Evolutionary conservation across 2,797 vertebrate genomes (phyloP), one percentile per base, ranked within the genome.

Genomic region (Malurus leucopterus): DNA sequence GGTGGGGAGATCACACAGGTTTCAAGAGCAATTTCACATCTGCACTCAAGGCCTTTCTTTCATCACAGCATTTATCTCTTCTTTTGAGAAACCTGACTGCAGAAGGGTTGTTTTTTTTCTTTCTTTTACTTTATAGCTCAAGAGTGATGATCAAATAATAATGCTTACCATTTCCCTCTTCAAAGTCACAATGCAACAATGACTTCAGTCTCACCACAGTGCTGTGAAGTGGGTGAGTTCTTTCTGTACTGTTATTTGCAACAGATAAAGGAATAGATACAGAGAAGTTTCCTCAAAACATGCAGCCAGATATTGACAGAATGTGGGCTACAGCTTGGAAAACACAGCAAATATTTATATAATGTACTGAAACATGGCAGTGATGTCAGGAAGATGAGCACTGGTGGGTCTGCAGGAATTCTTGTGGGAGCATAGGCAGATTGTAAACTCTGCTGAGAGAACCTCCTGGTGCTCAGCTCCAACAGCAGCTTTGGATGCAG

Each of bases 1-100:
- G 95, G 93, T 94, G 94, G 91, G 57, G 41, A 91, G 46, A 91
- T 94, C 84, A 93, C 73, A 91, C 53, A 75, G 63, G 83, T 94
- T 92, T 90, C 62, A 78, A 91, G 86, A 92, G 63, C 21, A 6
- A 64, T 55, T 88, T 85, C 82, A 88, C 91, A 94, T 95, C 93
- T 94, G 94, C 50, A 17, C 44, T 83, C 62, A 86, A 87, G 84
- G 63, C 55, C 72, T 69, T 51, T 72, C 69, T 91, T 85, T 94
- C 89, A 84, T 86, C 59, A 1, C 30, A 62, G 49, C 8, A 50
- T 90, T 92, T 78, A 86, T 95, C 84, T 92, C 73, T 81, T 70
- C n/a, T 80, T 95, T 85, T 70, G 34, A 87, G 79, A 27, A 59
- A 40, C 36, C 67, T 72, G 50, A 73, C 62, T 80, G 49, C 34